Conservation (phyloP, 2,113 vertebrate species). For the Notechis scutatus region DNA sequence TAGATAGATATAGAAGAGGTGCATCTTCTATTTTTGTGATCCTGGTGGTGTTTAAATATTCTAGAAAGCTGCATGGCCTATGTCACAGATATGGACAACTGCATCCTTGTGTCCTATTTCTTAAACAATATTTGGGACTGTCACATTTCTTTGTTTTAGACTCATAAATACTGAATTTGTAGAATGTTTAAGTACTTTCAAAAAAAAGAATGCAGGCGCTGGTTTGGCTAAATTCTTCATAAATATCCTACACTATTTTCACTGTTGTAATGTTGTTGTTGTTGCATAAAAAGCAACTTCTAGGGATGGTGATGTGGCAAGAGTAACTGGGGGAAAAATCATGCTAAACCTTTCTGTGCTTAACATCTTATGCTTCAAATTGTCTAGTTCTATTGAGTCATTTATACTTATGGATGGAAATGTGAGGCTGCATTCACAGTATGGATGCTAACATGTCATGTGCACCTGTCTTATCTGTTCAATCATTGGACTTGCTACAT, state of each 20-base stretch:
- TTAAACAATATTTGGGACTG: not conserved
- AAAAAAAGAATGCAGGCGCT: not conserved
- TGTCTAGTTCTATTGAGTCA: not conserved
- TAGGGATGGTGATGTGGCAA: not conserved
- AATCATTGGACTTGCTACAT: not conserved
- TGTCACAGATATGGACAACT: not conserved
- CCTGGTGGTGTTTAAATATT: not conserved
- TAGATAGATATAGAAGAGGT: not conserved
- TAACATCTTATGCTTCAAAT: not conserved
- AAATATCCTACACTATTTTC: not conserved
- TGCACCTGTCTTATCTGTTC: not conserved
- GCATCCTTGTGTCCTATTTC: not conserved
- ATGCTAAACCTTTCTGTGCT: not conserved
- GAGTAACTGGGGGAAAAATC: not conserved
- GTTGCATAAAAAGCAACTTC: not conserved
- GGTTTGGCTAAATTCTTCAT: not conserved
- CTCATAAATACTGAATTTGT: not conserved
- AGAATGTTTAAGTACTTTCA: not conserved
- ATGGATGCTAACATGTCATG: not conserved
- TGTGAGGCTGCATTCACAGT: not conserved
- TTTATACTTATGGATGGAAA: not conserved
- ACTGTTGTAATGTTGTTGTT: not conserved
- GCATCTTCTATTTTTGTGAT: not conserved
- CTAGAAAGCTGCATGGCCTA: conserved; percentile 2
- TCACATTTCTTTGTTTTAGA: not conserved